phyloP scores from a whole-genome alignment of 2,113 vertebrate genomes.

The Pheucticus melanocephalus region DNA sequence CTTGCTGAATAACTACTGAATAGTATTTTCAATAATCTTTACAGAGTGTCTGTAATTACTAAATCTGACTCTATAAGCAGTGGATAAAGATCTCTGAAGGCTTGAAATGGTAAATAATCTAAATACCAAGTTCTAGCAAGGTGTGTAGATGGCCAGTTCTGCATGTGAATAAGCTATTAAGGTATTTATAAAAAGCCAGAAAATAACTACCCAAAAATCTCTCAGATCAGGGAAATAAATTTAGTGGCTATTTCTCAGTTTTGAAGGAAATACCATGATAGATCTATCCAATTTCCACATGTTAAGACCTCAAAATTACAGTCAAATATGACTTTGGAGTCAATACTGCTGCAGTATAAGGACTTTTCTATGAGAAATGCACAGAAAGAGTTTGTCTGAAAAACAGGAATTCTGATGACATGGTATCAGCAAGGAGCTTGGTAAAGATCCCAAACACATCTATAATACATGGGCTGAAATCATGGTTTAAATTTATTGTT shows the following conservation, averaged over 20 bases:
- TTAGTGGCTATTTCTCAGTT: background rate
- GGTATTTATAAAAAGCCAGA: background rate
- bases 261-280: background rate
- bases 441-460: conserved; percentile 47
- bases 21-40: background rate
- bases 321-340: background rate
- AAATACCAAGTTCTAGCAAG: background rate
- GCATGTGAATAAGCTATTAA: background rate
- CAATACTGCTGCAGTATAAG: background rate
- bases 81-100: background rate
- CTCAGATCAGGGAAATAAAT: conserved; percentile 5
- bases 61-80: background rate
- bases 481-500: conserved; percentile 54
- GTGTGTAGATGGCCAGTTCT: background rate
- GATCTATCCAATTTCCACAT: background rate
- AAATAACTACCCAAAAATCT: background rate
- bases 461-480: conserved; percentile 50
- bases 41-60: background rate
- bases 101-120: background rate
- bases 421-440: background rate
- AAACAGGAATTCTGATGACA: conserved; percentile 16
- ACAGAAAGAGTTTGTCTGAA: background rate
- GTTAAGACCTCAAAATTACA: conserved; percentile 12
- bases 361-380: background rate
- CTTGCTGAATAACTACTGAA: background rate